Evolutionary conservation across 1,140 invertebrate species (phyloP).

Genomic region (Drosophila busckii): DNA sequence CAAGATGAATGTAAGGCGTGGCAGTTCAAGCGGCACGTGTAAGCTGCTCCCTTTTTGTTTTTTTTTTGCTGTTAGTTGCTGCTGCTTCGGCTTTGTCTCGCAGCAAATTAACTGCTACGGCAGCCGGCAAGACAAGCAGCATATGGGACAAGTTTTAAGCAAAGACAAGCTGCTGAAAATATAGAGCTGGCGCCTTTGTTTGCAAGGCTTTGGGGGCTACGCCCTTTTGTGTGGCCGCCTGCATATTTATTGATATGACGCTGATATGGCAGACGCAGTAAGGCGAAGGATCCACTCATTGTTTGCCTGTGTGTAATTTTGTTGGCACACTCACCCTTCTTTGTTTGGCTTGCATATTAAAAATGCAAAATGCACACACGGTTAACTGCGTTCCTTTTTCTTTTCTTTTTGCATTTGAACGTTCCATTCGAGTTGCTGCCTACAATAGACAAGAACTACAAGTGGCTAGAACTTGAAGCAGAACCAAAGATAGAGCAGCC

Average conservation of each 20-base stretch:
- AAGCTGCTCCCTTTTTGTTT: too few species aligned
- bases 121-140: constrained; percentile 44
- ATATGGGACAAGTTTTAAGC: constrained; percentile 48
- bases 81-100: constrained; percentile 63
- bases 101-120: constrained; percentile 69
- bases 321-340: constrained; percentile 19
- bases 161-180: constrained; percentile 31
- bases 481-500: constrained; percentile 10
- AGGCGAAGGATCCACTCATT: constrained; percentile 3
- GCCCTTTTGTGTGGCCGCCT: constrained; percentile 61
- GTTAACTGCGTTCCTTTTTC: constrained; percentile 71
- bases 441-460: constrained; percentile 40
- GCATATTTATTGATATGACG: constrained; percentile 74
- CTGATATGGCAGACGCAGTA: constrained; percentile 43
- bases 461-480: constrained; percentile 1
- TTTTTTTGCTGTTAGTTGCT: constrained; percentile 58
- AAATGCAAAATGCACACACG: constrained; percentile 73
- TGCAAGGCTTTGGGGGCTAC: constrained; percentile 32
- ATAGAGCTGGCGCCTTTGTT: constrained; percentile 48
- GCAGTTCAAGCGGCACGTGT: constrained; percentile 60
- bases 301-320: constrained; percentile 49
- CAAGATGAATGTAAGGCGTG: constrained; percentile 38
- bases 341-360: constrained; percentile 68
- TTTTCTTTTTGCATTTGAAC: constrained; percentile 71
- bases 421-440: constrained; percentile 71